Base-by-base conservation (phyloP, 2,113 vertebrate species). In the Podarcis cretensis region DNA sequence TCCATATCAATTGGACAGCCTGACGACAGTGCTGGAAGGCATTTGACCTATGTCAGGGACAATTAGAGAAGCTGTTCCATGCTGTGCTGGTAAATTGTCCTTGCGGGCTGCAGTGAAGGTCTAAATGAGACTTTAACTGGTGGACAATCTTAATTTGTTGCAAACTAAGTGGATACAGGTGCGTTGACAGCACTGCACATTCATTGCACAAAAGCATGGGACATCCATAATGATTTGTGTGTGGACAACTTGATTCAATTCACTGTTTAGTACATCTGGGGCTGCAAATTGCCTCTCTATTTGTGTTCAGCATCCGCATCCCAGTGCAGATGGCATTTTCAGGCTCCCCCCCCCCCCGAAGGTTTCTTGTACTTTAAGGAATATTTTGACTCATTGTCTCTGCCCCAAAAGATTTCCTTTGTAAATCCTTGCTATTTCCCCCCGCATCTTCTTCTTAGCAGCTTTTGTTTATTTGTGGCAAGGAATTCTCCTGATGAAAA, bases 81-180 rank as follows among this genome's bases (percentile, higher is more conserved):
- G 92, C 40, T 54, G 20, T 81, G 85, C 65, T 93, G 91, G 95
- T 90, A 90, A 94, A 94, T 95, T 90, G 89, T 82, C 95, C 74
- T 94, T 90, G 77, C 63, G 23, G 59, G 85, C 32, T 84, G 66
- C 88, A 76, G 75, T 95, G 89, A 91, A 92, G 92, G 77, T 95
- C 95, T 91, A 93, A 94, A 89, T 87, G 78, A 90, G 71, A 88
- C 92, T 27, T 89, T 91, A 95, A 92, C 69, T 84, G 87, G 91
- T 91, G 89, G 91, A 69, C 87, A 92, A 30, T 94, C 83, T 93
- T 91, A 91, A 86, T 95, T 95, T 80, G 89, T 95, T 75, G 85
- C 89, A 57, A 88, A 65, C 57, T 90, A 85, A 87, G 83, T 92
- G 81, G 71, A 95, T 94, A 94, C 85, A 92, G 95, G 92, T 76